phyloP scores from a whole-genome alignment of 2,888 invertebrate genomes.

The Graphium colonna region DNA sequence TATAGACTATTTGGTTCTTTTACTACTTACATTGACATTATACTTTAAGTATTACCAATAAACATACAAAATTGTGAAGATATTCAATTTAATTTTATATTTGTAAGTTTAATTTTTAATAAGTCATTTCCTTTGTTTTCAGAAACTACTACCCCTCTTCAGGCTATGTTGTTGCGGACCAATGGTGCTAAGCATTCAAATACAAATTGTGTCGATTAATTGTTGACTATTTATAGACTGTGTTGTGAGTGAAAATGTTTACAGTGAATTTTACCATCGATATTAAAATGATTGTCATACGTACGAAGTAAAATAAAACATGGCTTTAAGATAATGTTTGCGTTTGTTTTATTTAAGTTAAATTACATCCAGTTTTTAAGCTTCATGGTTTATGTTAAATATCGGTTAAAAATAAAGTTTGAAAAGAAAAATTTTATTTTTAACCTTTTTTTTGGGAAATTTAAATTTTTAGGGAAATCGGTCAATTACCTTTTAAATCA shows the following conservation, averaged over 20 bases:
- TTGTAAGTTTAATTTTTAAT: constrained; percentile 21
- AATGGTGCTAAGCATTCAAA: constrained; percentile 7
- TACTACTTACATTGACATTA: no score
- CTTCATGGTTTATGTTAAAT: neutral
- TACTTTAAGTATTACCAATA: no score
- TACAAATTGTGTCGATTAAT: neutral
- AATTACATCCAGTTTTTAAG: no score
- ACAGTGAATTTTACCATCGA: neutral
- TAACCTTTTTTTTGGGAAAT: neutral
- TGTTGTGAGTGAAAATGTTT: constrained; percentile 5
- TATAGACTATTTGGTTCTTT: no score
- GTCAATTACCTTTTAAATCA: no score
- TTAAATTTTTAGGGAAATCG: no score
- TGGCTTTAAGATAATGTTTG: neutral
- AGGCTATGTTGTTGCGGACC: constrained; percentile 7
- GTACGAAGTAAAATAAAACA: neutral
- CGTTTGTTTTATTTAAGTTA: neutral
- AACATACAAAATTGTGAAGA: no score
- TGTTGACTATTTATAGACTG: constrained; percentile 13
- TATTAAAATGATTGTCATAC: neutral
- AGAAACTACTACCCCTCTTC: constrained; percentile 21
- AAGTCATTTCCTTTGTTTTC: constrained; percentile 19
- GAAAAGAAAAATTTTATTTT: neutral
- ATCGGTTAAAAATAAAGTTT: neutral
- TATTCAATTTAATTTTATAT: no score